Percentiles rank a stretch among this genome's conserved stretches.
Conservation (phyloP, 2,797 vertebrate genomes). For the Picus viridis region DNA sequence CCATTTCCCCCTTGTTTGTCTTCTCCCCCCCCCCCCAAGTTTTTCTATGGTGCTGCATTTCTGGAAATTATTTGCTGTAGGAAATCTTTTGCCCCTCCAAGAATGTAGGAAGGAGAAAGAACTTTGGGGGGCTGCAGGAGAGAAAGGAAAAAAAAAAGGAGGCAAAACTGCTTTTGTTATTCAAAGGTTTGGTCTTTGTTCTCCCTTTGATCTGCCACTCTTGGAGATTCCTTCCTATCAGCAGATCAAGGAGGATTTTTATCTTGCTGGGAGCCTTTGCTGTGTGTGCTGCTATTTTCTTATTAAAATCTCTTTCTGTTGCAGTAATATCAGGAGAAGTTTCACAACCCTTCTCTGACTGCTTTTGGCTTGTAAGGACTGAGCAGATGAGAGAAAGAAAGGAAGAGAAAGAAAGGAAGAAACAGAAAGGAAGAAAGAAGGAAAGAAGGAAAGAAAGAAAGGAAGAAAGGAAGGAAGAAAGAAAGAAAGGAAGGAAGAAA, state of each 20-base stretch:
- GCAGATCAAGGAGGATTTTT: slow-evolving; percentile 56
- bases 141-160: neutral
- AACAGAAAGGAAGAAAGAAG: no score
- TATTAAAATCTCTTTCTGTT: slow-evolving; percentile 32
- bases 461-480: no score
- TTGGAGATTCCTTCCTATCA: slow-evolving; percentile 11
- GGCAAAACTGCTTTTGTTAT: slow-evolving; percentile 23
- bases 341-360: slow-evolving; percentile 14
- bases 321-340: neutral
- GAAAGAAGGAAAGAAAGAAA: no score
- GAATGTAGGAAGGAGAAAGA: neutral
- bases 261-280: slow-evolving; percentile 24
- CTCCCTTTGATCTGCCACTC: slow-evolving; percentile 57
- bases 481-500: no score
- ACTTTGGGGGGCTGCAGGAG: neutral
- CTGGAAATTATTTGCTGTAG: neutral
- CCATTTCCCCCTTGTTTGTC: no score
- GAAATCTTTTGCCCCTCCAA: neutral
- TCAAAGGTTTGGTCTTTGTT: slow-evolving; percentile 25
- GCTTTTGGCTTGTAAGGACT: neutral
- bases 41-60: neutral
- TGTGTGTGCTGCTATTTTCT: slow-evolving; percentile 49
- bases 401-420: no score
- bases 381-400: no score
- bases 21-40: neutral